Base-by-base conservation (phyloP, 1,140 invertebrate species). In the Camponotus vicinus region DNA sequence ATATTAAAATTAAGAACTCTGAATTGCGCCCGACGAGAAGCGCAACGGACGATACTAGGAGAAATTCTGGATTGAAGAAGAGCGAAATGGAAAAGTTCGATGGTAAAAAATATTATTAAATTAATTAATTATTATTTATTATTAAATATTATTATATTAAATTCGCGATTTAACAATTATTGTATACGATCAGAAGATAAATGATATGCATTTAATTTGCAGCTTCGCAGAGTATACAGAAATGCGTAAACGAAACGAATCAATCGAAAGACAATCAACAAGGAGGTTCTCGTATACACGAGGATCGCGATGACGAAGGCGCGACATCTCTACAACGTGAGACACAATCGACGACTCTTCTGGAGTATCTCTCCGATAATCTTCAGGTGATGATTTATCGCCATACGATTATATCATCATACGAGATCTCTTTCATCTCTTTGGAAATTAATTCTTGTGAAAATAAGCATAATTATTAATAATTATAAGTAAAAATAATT, bases 301-400 rank as follows among this genome's bases (percentile, higher is more conserved):
- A 61, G 9, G 80, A 83, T n/a, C 55, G 63, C 18, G 61, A 75
- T 52, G 13, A 64, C 3, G 86, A 85, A 18, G 70, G 42, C 63
- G 85, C 85, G 2, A 34, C 27, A 32, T 52, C 69, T n/a, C 67
- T 82, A 70, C 55, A 40, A 8, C 73, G 67, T 66, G 63, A 52
- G 2, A 87, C 69, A 11, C 69, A 0, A 45, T 0, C 66, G 37
- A 59, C 63, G 66, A 96, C 94, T 9, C 89, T 96, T 66, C 92
- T 93, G 0, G 95, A 96, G 83, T 96, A 95, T 91, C 92, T 96
- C 42, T 94, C 95, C 0, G 95, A 96, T 71, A 96, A 96, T 91
- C 94, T 96, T 86, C 93, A 95, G 84, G 96, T 96, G 88, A 18
- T 18, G 15, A 52, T 52, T 15, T 15, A 49, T 45, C 42, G 8